Evolutionary conservation across 2,797 vertebrate genomes (phyloP).

Genomic region (Catamblyrhynchus diadema): DNA sequence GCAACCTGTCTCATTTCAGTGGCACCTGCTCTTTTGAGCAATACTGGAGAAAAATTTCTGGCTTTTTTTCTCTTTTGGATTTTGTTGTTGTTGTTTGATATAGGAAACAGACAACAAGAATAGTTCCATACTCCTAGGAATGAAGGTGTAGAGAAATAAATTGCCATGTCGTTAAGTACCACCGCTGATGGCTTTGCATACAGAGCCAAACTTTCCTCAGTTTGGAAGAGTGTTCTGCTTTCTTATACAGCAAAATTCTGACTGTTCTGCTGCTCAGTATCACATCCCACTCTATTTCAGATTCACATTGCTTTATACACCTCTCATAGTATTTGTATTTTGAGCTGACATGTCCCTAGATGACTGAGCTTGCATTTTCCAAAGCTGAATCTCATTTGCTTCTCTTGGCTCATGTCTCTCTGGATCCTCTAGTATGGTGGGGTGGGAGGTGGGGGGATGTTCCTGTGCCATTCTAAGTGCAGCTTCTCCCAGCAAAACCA

Average conservation of each 20-base stretch:
- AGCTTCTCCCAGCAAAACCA: neutral
- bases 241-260: neutral
- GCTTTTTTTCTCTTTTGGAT: neutral
- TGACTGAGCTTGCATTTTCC: constrained; percentile 20
- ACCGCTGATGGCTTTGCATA: neutral
- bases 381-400: constrained; percentile 14
- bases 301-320: neutral
- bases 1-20: neutral
- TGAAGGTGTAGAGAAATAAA: neutral
- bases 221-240: neutral
- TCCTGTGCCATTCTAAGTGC: neutral
- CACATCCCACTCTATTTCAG: constrained; percentile 28
- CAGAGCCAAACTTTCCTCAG: neutral
- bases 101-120: neutral
- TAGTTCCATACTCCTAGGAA: neutral
- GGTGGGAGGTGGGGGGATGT: neutral
- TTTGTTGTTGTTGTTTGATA: neutral
- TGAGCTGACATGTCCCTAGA: constrained; percentile 16
- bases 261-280: neutral
- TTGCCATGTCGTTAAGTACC: neutral
- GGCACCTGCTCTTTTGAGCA: neutral
- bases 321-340: constrained; percentile 13
- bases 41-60: neutral
- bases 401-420: neutral
- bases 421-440: neutral